Evolutionary conservation across 92 coral and sea anemone genomes (phyloP).

Genomic region (Zoanthus sociatus): DNA sequence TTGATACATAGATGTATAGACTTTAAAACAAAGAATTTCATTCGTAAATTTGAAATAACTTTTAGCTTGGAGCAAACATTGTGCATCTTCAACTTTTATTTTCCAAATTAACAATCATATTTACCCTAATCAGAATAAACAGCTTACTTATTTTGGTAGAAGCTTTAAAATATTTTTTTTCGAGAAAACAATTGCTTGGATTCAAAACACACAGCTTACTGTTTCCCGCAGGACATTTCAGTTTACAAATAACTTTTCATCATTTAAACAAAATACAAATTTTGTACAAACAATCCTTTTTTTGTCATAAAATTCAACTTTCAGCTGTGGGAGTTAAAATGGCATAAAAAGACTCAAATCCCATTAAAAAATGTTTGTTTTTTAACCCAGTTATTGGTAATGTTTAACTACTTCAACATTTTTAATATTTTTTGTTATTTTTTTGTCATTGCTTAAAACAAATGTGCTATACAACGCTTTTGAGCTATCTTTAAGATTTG

Average conservation of each 20-base stretch:
- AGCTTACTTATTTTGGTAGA: no score
- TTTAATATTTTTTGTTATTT: background rate
- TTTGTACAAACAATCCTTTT: background rate
- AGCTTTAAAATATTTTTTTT: no score
- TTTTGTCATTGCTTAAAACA: background rate
- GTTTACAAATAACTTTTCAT: slow-evolving; percentile 2
- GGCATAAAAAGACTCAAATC: background rate
- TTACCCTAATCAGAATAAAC: no score
- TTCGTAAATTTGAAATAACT: no score
- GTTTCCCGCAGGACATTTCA: background rate
- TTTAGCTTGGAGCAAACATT: no score
- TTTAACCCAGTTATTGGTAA: background rate
- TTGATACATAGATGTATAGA: no score
- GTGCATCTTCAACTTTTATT: no score
- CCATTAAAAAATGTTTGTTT: background rate
- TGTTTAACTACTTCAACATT: background rate
- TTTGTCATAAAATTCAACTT: background rate
- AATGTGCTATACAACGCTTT: background rate
- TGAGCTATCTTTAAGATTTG: background rate
- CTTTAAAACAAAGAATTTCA: no score
- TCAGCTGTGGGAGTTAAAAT: background rate
- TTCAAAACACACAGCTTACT: background rate
- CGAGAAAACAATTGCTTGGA: no score
- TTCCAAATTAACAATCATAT: no score
- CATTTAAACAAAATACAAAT: background rate